A percentile compares a stretch with the other conserved stretches of the same genome.
Conservation (phyloP, 2,797 vertebrate species). For the Melanotaenia trifasciata region DNA sequence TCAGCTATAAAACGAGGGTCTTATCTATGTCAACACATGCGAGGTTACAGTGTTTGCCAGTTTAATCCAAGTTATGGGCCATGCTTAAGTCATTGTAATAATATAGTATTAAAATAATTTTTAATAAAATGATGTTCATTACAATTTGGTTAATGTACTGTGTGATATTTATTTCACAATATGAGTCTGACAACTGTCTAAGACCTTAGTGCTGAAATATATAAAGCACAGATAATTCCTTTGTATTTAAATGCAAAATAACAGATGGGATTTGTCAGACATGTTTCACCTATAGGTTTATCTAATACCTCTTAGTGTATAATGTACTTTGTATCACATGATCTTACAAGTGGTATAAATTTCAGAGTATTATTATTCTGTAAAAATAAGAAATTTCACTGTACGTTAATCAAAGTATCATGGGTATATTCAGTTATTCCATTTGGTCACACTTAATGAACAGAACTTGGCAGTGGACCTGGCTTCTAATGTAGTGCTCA, state of each 20-base stretch:
- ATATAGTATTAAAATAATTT: neutral
- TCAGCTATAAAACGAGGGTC: constrained; percentile 51
- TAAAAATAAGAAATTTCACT: constrained; percentile 10
- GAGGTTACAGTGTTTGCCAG: constrained; percentile 38
- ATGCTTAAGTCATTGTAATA: constrained; percentile 3
- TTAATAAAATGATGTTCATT: neutral
- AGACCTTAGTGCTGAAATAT: neutral
- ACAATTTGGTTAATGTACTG: neutral
- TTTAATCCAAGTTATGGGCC: constrained; percentile 11
- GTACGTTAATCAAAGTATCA: constrained; percentile 10
- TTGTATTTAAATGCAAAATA: neutral
- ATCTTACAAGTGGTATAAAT: neutral
- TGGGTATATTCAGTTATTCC: constrained; percentile 7
- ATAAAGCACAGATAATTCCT: constrained; percentile 1
- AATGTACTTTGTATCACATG: neutral
- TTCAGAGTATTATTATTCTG: constrained; percentile 4
- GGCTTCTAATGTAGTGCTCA: constrained; percentile 48
- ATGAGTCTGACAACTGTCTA: neutral
- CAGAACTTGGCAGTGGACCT: constrained; percentile 47
- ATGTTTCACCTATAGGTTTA: neutral
- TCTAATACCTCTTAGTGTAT: neutral
- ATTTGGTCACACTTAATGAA: constrained; percentile 21
- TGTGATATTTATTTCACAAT: neutral
- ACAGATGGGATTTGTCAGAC: neutral
- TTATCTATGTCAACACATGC: constrained; percentile 65